Conservation (phyloP, 2,797 vertebrate species). For the Bradypodion pumilum region DNA sequence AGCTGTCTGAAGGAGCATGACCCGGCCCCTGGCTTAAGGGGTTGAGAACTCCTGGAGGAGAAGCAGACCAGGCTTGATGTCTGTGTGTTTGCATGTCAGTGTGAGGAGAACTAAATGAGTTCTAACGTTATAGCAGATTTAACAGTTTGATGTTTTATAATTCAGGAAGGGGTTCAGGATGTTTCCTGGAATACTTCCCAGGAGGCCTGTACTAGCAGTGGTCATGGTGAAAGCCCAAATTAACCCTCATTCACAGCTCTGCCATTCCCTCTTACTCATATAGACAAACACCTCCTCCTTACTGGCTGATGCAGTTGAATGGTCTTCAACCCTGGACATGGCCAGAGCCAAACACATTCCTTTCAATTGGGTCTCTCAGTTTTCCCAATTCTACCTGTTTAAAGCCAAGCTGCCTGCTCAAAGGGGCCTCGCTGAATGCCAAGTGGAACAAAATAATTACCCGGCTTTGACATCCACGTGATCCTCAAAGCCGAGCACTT, state of each 20-base stretch:
- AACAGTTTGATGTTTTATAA: background rate
- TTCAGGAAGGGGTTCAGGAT: background rate
- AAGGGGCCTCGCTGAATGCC: background rate
- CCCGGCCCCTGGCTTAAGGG: too few relatives aligned
- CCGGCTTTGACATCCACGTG: background rate
- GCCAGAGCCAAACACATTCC: background rate
- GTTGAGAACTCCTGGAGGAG: too few relatives aligned
- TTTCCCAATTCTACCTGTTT: background rate
- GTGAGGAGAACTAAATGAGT: too few relatives aligned
- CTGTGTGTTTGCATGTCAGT: too few relatives aligned
- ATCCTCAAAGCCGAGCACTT: background rate
- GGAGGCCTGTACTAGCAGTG: background rate
- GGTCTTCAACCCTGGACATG: background rate
- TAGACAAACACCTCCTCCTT: background rate
- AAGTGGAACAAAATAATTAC: constrained; percentile 15
- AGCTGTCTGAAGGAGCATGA: too few relatives aligned
- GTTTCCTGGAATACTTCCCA: background rate
- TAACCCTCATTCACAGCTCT: background rate
- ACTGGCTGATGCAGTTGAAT: background rate
- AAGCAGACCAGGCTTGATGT: too few relatives aligned
- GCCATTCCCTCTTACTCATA: background rate
- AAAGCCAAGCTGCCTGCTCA: background rate
- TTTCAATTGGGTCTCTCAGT: background rate
- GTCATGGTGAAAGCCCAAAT: background rate
- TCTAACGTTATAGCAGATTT: background rate